Evolutionary conservation across 2,113 vertebrate species (phyloP).

Genomic region (Zosterops pallidus): DNA sequence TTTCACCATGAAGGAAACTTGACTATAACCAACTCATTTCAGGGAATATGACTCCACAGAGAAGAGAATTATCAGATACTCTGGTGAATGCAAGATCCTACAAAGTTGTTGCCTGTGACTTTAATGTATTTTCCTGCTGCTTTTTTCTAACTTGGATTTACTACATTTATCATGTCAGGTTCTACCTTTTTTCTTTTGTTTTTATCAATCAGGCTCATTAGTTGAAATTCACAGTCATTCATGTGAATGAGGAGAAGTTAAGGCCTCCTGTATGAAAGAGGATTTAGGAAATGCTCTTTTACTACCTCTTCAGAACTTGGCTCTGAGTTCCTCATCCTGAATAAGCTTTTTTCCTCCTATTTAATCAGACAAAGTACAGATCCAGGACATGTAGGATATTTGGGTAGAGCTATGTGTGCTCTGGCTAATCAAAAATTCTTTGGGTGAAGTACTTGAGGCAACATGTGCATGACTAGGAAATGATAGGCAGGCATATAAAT

Average conservation of each 20-base stretch:
- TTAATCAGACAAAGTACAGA: neutral
- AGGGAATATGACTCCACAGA: neutral
- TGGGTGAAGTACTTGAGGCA: neutral
- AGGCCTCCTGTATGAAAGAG: neutral
- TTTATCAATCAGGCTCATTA: neutral
- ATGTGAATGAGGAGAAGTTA: neutral
- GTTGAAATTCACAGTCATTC: neutral
- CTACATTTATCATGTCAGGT: neutral
- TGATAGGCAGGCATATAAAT: neutral
- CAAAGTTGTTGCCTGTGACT: neutral
- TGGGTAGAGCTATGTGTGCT: neutral
- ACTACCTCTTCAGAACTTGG: neutral
- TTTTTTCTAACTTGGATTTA: neutral
- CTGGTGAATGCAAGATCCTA: neutral
- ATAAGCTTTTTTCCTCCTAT: neutral
- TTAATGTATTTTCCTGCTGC: neutral
- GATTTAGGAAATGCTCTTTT: neutral
- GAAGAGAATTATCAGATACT: neutral
- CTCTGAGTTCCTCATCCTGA: neutral
- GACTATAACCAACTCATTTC: neutral
- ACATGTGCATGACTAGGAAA: conserved; percentile 25
- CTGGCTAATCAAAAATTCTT: neutral
- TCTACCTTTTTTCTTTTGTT: neutral
- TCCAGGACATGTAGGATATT: neutral
- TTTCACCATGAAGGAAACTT: neutral